Percentiles rank a stretch among this genome's conserved stretches.
Evolutionary conservation across 2,888 invertebrate genomes (phyloP).

Genomic region (Melangyna quadrimaculata): DNA sequence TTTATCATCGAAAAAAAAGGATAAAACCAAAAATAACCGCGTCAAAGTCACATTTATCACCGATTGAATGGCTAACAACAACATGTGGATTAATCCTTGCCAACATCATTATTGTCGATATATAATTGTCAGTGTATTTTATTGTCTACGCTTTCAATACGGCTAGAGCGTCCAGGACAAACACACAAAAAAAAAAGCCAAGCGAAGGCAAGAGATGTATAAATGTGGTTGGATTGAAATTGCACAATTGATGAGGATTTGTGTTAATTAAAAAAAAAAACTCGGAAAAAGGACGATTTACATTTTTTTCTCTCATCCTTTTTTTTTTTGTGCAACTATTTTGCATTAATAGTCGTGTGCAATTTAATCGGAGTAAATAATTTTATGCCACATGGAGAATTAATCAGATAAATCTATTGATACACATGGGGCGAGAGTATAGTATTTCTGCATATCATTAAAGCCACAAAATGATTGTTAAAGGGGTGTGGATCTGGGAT

Average conservation of each 20-base stretch:
- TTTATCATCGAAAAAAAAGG: constrained; percentile 11
- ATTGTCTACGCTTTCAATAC: constrained; percentile 73
- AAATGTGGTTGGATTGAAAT: constrained; percentile 27
- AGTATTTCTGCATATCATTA: constrained; percentile 63
- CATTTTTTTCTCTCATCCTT: not conserved
- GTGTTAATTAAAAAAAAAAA: constrained; percentile 51
- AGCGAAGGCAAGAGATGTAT: not conserved
- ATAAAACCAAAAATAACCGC: constrained; percentile 41
- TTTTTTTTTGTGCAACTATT: not conserved
- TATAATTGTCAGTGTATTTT: constrained; percentile 65
- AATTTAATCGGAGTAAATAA: constrained; percentile 45
- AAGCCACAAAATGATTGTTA: constrained; percentile 23
- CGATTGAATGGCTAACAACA: constrained; percentile 71
- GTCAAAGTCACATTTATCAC: constrained; percentile 57
- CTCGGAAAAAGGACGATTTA: constrained; percentile 6
- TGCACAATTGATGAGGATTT: constrained; percentile 14
- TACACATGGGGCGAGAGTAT: constrained; percentile 23
- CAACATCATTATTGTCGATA: constrained; percentile 59
- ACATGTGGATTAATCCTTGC: constrained; percentile 70
- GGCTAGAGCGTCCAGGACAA: constrained; percentile 61
- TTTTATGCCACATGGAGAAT: constrained; percentile 32
- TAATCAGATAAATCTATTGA: constrained; percentile 45
- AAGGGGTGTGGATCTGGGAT: constrained; percentile 29
- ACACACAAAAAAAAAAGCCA: not conserved
- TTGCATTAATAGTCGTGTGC: constrained; percentile 4